Conservation (phyloP, 2,797 vertebrate genomes). For the Sebastes nivosus region DNA sequence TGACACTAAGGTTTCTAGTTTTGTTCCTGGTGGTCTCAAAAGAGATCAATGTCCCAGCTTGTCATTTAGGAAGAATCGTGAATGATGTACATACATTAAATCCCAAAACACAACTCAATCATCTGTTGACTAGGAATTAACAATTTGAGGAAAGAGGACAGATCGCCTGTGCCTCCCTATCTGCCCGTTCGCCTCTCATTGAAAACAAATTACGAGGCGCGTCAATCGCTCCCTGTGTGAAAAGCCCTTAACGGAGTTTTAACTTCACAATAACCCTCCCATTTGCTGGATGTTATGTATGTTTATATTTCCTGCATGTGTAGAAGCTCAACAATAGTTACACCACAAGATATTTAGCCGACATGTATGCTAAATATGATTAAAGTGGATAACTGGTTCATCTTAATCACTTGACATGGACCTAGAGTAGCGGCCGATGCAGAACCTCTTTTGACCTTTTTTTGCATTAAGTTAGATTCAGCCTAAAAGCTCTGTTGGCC, state of each 20-base stretch:
- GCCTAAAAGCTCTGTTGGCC: neutral
- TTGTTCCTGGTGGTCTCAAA: neutral
- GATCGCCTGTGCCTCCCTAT: no score
- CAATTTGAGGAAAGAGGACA: neutral
- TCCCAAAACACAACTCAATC: neutral
- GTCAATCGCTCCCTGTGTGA: no score
- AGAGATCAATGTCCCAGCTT: neutral
- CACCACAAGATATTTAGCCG: neutral
- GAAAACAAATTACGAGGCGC: no score
- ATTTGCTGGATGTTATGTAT: neutral
- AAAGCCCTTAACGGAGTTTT: neutral
- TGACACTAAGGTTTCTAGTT: neutral
- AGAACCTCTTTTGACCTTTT: conserved; percentile 4
- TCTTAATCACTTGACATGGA: conserved; percentile 4
- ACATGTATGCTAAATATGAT: neutral
- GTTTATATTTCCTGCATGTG: neutral
- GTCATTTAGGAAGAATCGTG: neutral
- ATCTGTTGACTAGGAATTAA: neutral
- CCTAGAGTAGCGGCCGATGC: neutral
- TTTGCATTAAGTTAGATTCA: neutral
- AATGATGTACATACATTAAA: neutral
- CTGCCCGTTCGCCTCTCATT: no score
- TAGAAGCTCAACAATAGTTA: neutral
- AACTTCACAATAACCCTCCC: neutral
- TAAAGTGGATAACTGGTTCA: conserved; percentile 1